Evolutionary conservation across 2,888 invertebrate species (phyloP).

Genomic region (Anorthoa munda): DNA sequence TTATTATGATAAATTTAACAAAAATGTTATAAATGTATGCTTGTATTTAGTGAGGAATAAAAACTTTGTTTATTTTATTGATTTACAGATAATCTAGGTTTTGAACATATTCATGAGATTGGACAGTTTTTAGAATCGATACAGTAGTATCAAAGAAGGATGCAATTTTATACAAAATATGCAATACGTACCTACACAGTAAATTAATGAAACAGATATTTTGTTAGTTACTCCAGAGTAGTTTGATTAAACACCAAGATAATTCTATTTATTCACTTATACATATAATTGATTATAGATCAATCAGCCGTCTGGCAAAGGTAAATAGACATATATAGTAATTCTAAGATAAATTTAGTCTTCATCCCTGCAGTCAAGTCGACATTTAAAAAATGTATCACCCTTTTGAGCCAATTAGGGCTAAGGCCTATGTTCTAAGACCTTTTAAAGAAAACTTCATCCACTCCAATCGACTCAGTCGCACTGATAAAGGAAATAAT

Average conservation of each 20-base stretch:
- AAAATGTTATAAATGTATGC: no score
- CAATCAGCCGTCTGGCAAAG: no score
- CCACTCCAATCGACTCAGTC: neutral
- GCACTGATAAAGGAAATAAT: neutral
- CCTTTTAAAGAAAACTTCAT: neutral
- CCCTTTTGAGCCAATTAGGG: neutral
- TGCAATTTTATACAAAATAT: neutral
- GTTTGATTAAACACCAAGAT: neutral
- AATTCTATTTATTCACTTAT: neutral
- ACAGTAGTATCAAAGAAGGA: neutral
- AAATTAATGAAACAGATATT: neutral
- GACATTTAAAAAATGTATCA: neutral
- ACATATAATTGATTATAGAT: no score
- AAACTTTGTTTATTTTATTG: no score
- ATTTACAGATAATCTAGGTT: no score
- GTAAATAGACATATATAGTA: no score
- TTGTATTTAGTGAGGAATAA: no score
- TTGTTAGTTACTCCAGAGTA: neutral
- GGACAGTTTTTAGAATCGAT: neutral
- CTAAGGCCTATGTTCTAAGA: neutral
- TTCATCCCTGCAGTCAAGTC: neutral
- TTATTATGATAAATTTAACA: no score
- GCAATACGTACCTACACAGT: neutral
- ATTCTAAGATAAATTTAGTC: no score
- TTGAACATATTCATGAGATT: neutral